A percentile compares a stretch with the other conserved stretches of the same genome.
phyloP scores from a whole-genome alignment of 2,797 vertebrate species.

The Gastrophryne carolinensis region DNA sequence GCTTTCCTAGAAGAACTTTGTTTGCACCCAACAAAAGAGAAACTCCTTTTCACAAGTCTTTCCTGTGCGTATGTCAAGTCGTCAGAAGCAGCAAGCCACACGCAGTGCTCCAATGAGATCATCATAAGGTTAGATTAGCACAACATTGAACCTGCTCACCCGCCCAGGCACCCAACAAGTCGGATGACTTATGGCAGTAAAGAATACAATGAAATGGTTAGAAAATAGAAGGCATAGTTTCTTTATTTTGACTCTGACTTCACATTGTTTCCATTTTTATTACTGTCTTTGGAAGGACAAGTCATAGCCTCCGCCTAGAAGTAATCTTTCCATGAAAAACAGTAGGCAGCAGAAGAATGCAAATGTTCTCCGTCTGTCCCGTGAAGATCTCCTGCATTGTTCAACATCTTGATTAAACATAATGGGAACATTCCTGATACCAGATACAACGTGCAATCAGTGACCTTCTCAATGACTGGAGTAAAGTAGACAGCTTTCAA shows the following conservation, averaged over 20 bases:
- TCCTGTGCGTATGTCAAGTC: conserved; percentile 40
- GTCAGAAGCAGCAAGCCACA: conserved; percentile 24
- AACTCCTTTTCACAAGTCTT: background rate
- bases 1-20: background rate
- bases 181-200: conserved; percentile 33
- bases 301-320: conserved; percentile 25
- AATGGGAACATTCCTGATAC: conserved; percentile 21
- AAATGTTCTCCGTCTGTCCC: background rate
- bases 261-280: conserved; percentile 44
- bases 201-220: conserved; percentile 39
- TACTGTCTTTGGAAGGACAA: conserved; percentile 40
- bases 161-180: conserved; percentile 19
- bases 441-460: conserved; percentile 25
- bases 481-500: background rate
- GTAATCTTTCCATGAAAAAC: conserved; percentile 48
- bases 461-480: background rate
- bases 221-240: conserved; percentile 22
- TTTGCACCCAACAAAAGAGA: conserved; percentile 39
- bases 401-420: conserved; percentile 17
- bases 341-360: conserved; percentile 36
- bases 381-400: conserved; percentile 28
- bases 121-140: conserved; percentile 54
- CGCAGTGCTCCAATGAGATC: conserved; percentile 43
- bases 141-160: conserved; percentile 23
- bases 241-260: conserved; percentile 36